Evolutionary conservation across 2,113 vertebrate species (phyloP), one percentile per base, ranked within the genome.

Genomic region (Cavia aperea): DNA sequence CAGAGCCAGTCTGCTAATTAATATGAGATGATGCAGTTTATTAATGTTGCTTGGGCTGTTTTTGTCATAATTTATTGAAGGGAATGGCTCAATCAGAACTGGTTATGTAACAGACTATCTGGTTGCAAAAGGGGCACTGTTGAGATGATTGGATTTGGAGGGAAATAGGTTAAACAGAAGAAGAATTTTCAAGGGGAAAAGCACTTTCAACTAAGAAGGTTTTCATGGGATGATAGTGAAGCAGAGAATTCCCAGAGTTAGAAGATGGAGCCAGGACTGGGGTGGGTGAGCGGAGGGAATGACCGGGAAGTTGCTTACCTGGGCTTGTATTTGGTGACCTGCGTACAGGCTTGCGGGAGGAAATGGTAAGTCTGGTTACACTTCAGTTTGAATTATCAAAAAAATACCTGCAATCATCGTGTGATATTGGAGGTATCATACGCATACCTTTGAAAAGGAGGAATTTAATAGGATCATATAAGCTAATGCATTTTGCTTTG

Each of bases 11-110:
- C n/a, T 92, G 1, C 89, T 93, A 29, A 95, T 62, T 66, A 56
- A 9, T 66, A 4, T 92, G 16, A 86, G 39, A 62, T 19, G n/a
- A 26, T 84, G 29, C 13, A 72, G 62, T 36, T 82, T 85, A 56
- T 39, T 83, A 18, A 54, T 11, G 39, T 10, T 49, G 33, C 10
- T 39, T 82, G 43, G 51, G 51, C 91, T 15, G 62, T 91, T 90
- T 91, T 72, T 4, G 21, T 86, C 39, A 54, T 78, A 39, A 63
- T 93, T 96, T 73, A 85, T 86, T 2, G 62, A 82, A 91, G 49
- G 54, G 18, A 81, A n/a, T 56, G 5, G 33, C 33, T 9, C 6
- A 39, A n/a, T 73, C 15, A 73, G 43, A 88, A 60, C 6, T 49
- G 65, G 75, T 91, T 91, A 66, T 84, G 7, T 4, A 65, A 81